phyloP scores from a whole-genome alignment of 2,113 vertebrate genomes.

The Corydoras sp. region DNA sequence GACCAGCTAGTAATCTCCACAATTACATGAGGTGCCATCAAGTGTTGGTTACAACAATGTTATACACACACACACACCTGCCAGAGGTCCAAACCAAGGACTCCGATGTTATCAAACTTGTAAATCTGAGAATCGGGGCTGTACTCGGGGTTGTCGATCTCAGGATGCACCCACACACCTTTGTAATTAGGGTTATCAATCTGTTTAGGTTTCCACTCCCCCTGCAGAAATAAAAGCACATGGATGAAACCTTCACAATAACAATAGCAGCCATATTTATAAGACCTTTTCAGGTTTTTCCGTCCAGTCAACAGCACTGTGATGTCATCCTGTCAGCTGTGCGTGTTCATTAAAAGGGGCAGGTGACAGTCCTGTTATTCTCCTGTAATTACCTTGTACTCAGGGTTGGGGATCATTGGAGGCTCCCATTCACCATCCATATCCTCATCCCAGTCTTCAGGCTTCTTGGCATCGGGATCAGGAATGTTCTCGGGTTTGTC shows the following conservation, averaged over 20 bases:
- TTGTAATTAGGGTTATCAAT: conserved; percentile 72
- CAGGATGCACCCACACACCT: conserved; percentile 76
- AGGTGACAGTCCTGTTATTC: background rate
- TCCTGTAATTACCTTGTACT: conserved; percentile 64
- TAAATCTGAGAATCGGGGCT: conserved; percentile 63
- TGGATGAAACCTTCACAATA: background rate
- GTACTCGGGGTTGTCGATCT: conserved; percentile 71
- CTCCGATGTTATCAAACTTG: conserved; percentile 70
- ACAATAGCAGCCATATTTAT: background rate
- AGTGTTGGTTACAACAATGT: background rate
- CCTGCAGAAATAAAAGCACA: conserved; percentile 50
- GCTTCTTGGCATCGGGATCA: conserved; percentile 74
- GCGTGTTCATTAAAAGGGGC: no score
- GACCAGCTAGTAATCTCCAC: no score
- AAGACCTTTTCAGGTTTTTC: background rate
- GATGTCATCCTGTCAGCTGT: no score
- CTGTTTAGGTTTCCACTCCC: conserved; percentile 75
- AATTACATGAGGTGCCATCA: background rate
- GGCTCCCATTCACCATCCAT: conserved; percentile 75
- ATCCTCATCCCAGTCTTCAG: conserved; percentile 71
- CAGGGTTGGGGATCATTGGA: conserved; percentile 74
- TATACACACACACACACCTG: conserved; percentile 62
- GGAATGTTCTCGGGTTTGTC: conserved; percentile 72
- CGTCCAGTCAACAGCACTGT: no score
- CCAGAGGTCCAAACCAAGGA: conserved; percentile 81